Evolutionary conservation across 2,113 vertebrate species (phyloP).

Genomic region (Alethe diademata): DNA sequence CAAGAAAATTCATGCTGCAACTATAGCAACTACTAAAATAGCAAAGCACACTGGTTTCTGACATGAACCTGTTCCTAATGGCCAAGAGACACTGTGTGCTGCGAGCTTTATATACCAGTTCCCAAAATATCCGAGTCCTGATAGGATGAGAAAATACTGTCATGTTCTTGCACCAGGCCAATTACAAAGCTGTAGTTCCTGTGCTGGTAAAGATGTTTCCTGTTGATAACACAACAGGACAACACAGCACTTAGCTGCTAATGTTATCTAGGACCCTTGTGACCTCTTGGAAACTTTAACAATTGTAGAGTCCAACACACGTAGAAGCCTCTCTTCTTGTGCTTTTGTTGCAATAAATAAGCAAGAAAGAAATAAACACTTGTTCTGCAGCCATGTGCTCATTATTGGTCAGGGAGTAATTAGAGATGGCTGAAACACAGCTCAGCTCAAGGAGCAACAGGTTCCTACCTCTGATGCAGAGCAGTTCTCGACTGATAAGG

Average conservation of each 20-base stretch:
- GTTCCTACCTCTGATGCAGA: not conserved
- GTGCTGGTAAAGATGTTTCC: slow-evolving; percentile 93
- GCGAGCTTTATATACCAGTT: slow-evolving; percentile 84
- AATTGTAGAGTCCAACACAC: slow-evolving; percentile 42
- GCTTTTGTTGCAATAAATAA: slow-evolving; percentile 38
- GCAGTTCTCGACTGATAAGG: not conserved
- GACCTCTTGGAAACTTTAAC: slow-evolving; percentile 67
- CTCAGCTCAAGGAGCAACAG: not conserved
- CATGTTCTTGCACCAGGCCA: slow-evolving; percentile 82
- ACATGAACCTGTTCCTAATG: slow-evolving; percentile 43
- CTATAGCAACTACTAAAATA: slow-evolving; percentile 62
- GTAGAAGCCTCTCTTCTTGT: not conserved
- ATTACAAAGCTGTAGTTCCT: slow-evolving; percentile 88
- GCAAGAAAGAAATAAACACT: slow-evolving; percentile 6
- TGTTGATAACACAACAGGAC: slow-evolving; percentile 83
- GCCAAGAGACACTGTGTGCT: slow-evolving; percentile 54
- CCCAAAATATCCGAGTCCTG: slow-evolving; percentile 87
- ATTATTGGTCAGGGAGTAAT: not conserved
- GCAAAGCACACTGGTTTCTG: slow-evolving; percentile 39
- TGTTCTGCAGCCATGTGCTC: not conserved
- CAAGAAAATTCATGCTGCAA: slow-evolving; percentile 9
- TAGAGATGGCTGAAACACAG: not conserved
- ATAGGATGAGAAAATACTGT: slow-evolving; percentile 81
- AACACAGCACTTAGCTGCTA: slow-evolving; percentile 43
- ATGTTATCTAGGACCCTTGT: slow-evolving; percentile 81